A percentile compares a stretch with the other conserved stretches of the same genome.
phyloP scores from a whole-genome alignment of 2,113 vertebrate species.

The Ptychochromis oligacanthus region DNA sequence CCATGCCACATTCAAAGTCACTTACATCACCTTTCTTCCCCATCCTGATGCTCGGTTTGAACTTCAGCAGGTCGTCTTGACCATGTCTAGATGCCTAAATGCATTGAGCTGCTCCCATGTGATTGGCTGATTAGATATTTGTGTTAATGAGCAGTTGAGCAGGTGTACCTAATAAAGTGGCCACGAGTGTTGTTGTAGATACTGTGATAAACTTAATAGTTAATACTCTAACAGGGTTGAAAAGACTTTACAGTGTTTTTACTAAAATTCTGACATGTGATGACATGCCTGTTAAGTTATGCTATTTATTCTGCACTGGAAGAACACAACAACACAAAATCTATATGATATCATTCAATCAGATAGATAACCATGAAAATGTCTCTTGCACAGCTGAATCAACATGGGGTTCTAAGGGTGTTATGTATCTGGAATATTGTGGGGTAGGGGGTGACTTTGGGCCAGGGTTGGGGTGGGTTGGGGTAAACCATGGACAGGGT shows the following conservation, averaged over 20 bases:
- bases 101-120: no score
- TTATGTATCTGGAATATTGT: not conserved
- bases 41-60: no score
- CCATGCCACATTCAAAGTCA: no score
- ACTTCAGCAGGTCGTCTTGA: no score
- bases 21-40: no score
- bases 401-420: not conserved
- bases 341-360: not conserved
- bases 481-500: not conserved
- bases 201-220: no score
- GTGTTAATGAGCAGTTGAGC: no score
- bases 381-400: not conserved
- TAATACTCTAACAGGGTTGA: no score
- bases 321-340: not conserved
- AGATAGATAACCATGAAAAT: not conserved
- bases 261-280: not conserved
- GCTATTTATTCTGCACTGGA: not conserved
- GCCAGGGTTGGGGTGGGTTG: not conserved
- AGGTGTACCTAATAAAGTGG: no score
- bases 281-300: accelerated
- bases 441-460: not conserved
- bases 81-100: no score
- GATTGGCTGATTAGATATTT: no score
- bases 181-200: no score
- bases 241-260: not conserved